Evolutionary conservation across 2,113 vertebrate species (phyloP).

Genomic region (Cephalopholis sonnerati): DNA sequence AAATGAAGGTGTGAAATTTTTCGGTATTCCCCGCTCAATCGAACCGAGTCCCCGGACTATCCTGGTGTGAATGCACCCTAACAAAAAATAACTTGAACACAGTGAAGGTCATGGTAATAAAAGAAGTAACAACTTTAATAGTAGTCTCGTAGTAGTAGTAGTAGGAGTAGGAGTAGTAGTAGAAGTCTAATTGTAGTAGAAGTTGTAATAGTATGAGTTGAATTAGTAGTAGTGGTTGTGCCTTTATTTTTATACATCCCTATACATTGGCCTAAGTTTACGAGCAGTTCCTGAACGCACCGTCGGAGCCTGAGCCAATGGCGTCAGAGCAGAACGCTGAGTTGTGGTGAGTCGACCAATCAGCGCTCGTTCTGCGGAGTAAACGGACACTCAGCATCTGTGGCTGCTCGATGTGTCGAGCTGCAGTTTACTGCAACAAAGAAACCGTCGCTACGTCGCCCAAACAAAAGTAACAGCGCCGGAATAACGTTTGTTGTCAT

Average conservation of each 20-base stretch:
- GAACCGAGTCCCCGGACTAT: too few relatives aligned
- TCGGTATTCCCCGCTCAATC: too few relatives aligned
- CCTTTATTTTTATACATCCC: neutral
- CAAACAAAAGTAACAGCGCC: slow-evolving; percentile 37
- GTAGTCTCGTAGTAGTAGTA: too few relatives aligned
- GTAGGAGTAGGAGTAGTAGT: neutral
- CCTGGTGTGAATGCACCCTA: too few relatives aligned
- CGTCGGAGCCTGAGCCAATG: slow-evolving; percentile 54
- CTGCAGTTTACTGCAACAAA: slow-evolving; percentile 75
- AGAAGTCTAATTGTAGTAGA: neutral
- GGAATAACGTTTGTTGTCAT: slow-evolving; percentile 26
- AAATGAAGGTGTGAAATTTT: too few relatives aligned
- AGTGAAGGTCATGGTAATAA: too few relatives aligned
- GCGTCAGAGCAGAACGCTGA: slow-evolving; percentile 11
- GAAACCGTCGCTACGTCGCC: slow-evolving; percentile 38
- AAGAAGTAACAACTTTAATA: too few relatives aligned
- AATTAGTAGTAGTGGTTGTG: neutral
- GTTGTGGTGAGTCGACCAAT: slow-evolving; percentile 66
- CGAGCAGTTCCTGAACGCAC: neutral
- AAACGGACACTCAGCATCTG: slow-evolving; percentile 51
- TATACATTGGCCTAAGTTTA: neutral
- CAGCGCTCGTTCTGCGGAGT: slow-evolving; percentile 49
- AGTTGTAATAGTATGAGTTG: neutral
- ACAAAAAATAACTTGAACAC: too few relatives aligned
- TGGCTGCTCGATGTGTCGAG: slow-evolving; percentile 33